Percentiles rank a stretch among this genome's conserved stretches.
Conservation (phyloP, 2,113 vertebrate species). For the Sinocyclocheilus grahami region DNA sequence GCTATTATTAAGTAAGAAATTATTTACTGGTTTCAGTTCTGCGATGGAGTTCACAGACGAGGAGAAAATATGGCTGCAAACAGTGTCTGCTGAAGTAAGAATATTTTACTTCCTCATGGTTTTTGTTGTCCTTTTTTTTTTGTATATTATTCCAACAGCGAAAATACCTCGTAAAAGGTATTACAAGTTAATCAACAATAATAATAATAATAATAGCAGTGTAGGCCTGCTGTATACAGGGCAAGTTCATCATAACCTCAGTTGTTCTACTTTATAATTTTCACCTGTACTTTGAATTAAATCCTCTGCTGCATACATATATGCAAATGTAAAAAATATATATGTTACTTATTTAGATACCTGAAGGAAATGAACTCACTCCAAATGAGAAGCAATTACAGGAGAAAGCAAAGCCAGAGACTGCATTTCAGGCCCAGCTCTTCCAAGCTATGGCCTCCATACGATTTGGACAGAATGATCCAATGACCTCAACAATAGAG, state of each 20-base stretch:
- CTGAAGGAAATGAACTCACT: slow-evolving; percentile 38
- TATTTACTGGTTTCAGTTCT: slow-evolving; percentile 29
- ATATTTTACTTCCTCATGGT: too few relatives aligned
- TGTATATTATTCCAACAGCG: too few relatives aligned
- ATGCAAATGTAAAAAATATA: too few relatives aligned
- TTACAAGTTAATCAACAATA: too few relatives aligned
- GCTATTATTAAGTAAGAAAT: not conserved
- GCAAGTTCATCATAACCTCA: too few relatives aligned
- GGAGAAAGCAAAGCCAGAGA: slow-evolving; percentile 35
- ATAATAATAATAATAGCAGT: not conserved
- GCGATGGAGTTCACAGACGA: slow-evolving; percentile 51
- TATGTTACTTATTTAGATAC: slow-evolving; percentile 36
- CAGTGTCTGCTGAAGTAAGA: slow-evolving; percentile 34
- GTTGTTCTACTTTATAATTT: too few relatives aligned
- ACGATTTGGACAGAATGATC: slow-evolving; percentile 30
- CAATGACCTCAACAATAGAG: not conserved
- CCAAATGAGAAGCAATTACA: slow-evolving; percentile 7
- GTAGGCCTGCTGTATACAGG: not conserved
- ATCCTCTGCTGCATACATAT: too few relatives aligned
- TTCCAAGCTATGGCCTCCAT: slow-evolving; percentile 42
- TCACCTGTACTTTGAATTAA: too few relatives aligned
- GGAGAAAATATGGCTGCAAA: slow-evolving; percentile 42
- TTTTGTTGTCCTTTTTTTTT: too few relatives aligned
- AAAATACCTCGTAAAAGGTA: too few relatives aligned
- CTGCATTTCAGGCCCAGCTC: slow-evolving; percentile 15